Evolutionary conservation across 2,797 vertebrate species (phyloP), one percentile per base, ranked within the genome.

Genomic region (Myotis myotis): DNA sequence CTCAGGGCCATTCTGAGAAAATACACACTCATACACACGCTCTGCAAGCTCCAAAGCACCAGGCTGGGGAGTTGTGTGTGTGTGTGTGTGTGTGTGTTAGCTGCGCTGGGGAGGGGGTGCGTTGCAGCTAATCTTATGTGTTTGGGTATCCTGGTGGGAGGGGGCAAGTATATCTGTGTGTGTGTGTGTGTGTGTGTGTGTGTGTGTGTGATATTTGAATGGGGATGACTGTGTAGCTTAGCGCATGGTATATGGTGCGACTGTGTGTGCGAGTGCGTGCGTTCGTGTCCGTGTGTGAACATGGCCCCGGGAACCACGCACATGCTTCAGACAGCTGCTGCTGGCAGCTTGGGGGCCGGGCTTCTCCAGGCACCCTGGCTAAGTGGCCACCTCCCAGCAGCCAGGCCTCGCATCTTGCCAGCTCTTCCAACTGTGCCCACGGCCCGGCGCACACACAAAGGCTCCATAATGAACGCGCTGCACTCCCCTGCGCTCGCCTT

Each of bases 271-370:
- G 64, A n/a, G 81, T 76, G 89, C 47, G 64, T 23, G 89, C 70
- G 92, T 94, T 78, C 11, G 87, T 96, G 91, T 89, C 81, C 90
- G 79, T 82, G 91, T 92, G 90, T 94, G 96, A 97, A 93, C 82
- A 95, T 89, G 92, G 95, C 95, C 92, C 71, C 88, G 11, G 83
- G 91, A 97, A 95, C 33, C 93, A 95, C 76, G 91, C 96, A 97
- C 95, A 97, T 78, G 96, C 93, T 95, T 96, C 76, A 95, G 92
- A 96, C 92, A 95, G 96, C 93, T 96, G 94, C 91, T 97, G 95
- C 60, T 92, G 86, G 86, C 82, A 86, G 75, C 88, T 92, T 60
- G 62, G 62, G 88, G 64, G 82, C 95, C 8, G 3, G 87, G 96
- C 33, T 96, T 97, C 49, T 55, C 70, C 6, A 49, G 86, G 81